A percentile compares a stretch with the other conserved stretches of the same genome.
These are phyloP conservation scores for Notamacropus eugenii DNA, from an alignment of 2,797 vertebrate species.

Conservation along the genomic window DNA sequence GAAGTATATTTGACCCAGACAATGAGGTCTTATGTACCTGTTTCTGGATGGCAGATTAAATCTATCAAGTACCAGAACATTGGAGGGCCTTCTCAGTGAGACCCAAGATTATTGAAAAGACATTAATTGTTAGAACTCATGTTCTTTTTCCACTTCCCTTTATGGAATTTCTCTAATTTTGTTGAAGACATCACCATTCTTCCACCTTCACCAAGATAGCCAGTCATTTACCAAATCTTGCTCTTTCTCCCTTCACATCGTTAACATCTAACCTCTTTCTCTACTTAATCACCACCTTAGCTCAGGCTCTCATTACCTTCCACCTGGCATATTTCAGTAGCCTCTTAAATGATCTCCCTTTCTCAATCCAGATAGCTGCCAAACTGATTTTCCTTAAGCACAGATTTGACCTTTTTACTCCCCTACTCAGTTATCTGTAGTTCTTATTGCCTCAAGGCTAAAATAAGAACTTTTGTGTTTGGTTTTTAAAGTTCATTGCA, in stretches of 20 bases:
- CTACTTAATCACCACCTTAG: background rate
- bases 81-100: background rate
- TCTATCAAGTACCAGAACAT: background rate
- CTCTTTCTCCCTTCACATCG: background rate
- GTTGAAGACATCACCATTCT: background rate
- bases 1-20: background rate
- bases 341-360: background rate
- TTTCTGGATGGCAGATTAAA: background rate
- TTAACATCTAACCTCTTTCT: background rate
- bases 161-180: background rate
- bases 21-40: background rate
- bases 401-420: background rate
- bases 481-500: background rate
- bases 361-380: background rate
- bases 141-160: background rate
- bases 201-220: background rate
- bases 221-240: background rate
- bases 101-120: background rate
- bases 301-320: background rate
- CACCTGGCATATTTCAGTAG: background rate
- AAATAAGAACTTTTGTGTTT: background rate
- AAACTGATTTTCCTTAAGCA: background rate
- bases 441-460: background rate
- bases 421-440: background rate
- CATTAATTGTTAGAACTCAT: background rate